Evolutionary conservation across 2,113 vertebrate species (phyloP), one percentile per base, ranked within the genome.

Genomic region (Lophius piscatorius): DNA sequence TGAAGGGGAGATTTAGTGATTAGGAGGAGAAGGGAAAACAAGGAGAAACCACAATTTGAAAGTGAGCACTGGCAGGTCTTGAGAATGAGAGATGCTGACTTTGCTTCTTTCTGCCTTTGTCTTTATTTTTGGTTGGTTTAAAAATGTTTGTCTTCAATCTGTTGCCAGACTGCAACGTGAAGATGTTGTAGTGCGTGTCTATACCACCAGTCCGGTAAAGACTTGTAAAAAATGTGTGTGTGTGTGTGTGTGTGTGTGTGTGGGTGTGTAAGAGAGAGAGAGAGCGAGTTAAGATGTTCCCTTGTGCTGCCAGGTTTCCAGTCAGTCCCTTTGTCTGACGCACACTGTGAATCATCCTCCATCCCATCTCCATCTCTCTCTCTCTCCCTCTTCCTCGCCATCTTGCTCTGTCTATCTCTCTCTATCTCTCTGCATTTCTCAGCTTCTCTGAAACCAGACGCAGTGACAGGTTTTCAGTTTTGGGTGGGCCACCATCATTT

Each of bases 291-390:
- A 80, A 80, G 75, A 80, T 77, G 74, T 68, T 81, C 78, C 74
- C 67, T 48, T 48, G 45, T 26, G 65, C 76, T 24, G 55, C 39
- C 73, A 86, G 79, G 78, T 78, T 86, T 81, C 57, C 74, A 82
- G 78, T 82, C 79, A 84, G 76, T 85, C 62, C 64, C 34, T 16
- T 57, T 11, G 76, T 81, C 87, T 90, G 86, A 90, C 85, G 81
- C 87, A 85, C 63, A 52, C 62, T 45, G 76, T 89, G 89, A 89
- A 81, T 89, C 87, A 91, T 85, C 83, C 64, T 51, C 29, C 57
- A 67, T 74, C 63, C 46, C 44, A 59, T 65, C 54, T 69, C 56
- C 52, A 57, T 51, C 49, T 48, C 58, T 65, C 41, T 50, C 39
- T n/a, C 58, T 39, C 35, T 48, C 52, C 63, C 40, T 20, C 54